Conservation (phyloP, 2,797 vertebrate species). For the Hydrocynus forskahlii region DNA sequence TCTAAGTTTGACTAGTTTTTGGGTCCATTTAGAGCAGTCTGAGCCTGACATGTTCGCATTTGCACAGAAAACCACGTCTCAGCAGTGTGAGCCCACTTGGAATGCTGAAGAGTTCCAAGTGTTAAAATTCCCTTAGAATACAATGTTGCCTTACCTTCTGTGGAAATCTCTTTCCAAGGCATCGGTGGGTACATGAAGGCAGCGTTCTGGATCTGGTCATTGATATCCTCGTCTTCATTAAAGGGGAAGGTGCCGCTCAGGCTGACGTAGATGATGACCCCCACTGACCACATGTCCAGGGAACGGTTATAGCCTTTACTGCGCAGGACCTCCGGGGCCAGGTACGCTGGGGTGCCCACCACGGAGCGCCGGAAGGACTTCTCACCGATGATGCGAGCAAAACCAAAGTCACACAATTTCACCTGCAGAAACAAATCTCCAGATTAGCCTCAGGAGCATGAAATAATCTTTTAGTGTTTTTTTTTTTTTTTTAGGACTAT, state of each 20-base stretch:
- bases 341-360: constrained; percentile 94
- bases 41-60: too few relatives aligned
- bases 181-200: constrained; percentile 97
- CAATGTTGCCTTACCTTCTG: constrained; percentile 83
- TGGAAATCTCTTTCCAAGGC: constrained; percentile 95
- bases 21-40: too few relatives aligned
- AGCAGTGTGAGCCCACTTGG: too few relatives aligned
- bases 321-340: constrained; percentile 94
- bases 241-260: constrained; percentile 97
- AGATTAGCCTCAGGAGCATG: not conserved
- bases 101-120: too few relatives aligned
- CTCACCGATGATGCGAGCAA: constrained; percentile 97
- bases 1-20: too few relatives aligned
- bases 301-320: constrained; percentile 99
- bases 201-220: constrained; percentile 97
- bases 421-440: constrained; percentile 76
- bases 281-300: constrained; percentile 98
- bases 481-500: not conserved
- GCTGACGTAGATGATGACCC: constrained; percentile 96
- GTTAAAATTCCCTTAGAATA: not conserved
- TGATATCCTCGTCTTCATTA: constrained; percentile 98
- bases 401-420: constrained; percentile 97
- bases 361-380: constrained; percentile 98
- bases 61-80: too few relatives aligned
- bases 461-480: not conserved